Evolutionary conservation across 1,140 invertebrate species (phyloP).

Genomic region (Aphelenchoides besseyi): DNA sequence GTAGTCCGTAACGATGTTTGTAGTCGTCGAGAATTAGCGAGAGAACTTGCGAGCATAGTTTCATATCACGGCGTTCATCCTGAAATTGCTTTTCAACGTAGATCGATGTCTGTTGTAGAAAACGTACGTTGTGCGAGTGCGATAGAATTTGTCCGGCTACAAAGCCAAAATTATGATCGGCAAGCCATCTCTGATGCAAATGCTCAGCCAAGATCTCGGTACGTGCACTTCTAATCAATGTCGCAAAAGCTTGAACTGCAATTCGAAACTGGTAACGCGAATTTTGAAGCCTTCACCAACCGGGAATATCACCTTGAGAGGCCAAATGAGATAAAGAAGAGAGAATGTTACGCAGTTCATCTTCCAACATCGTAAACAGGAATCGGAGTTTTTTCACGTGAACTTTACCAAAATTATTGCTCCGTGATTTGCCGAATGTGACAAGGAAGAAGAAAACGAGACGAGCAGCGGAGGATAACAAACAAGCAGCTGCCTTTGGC

Average conservation of each 20-base stretch:
- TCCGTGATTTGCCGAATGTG: too few species aligned
- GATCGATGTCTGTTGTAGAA: neutral
- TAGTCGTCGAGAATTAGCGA: slow-evolving; percentile 14
- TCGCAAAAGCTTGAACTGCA: slow-evolving; percentile 20
- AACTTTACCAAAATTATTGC: too few species aligned
- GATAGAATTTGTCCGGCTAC: slow-evolving; percentile 7
- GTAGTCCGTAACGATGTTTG: slow-evolving; percentile 3
- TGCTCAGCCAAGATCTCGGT: slow-evolving; percentile 14
- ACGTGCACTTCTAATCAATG: neutral
- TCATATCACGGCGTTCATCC: slow-evolving; percentile 12
- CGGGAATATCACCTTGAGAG: slow-evolving; percentile 1
- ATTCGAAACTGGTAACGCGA: too few species aligned
- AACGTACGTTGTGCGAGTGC: slow-evolving; percentile 3
- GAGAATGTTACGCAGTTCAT: slow-evolving; percentile 8
- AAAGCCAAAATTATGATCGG: slow-evolving; percentile 10
- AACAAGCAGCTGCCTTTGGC: too few species aligned
- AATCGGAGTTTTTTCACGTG: too few species aligned
- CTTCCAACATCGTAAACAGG: slow-evolving; percentile 8
- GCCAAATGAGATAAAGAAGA: slow-evolving; percentile 19
- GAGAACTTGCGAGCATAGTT: slow-evolving; percentile 13
- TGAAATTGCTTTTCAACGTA: neutral
- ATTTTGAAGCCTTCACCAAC: too few species aligned
- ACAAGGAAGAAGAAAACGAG: too few species aligned
- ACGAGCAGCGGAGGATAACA: too few species aligned
- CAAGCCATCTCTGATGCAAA: slow-evolving; percentile 18